Base-by-base conservation (phyloP, 2,797 vertebrate genomes). In the Anomalospiza imberbis region DNA sequence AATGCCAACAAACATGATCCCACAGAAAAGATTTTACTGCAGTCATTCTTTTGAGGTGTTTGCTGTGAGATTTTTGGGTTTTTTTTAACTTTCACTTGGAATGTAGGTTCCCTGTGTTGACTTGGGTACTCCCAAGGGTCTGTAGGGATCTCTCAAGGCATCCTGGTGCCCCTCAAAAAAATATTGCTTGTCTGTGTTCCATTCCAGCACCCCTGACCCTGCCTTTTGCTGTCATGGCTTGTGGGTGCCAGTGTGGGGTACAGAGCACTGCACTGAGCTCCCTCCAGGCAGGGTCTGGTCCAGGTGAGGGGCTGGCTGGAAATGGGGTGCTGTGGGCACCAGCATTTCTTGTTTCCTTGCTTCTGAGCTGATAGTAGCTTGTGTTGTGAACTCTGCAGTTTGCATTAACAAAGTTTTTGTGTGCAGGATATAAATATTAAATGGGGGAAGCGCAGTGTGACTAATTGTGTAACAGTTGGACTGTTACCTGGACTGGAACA, bases 371-470 rank as follows among this genome's bases (percentile, higher is more conserved):
- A 40, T 22, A 58, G 71, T n/a, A 70, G 40, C 74, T 74, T 77
- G 72, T 2, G 21, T n/a, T 68, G 60, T 67, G 79, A 62, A 61
- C 61, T 93, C 65, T 58, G 61, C 75, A 55, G 13, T 66, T 72
- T 82, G 68, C 67, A 13, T 60, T 83, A 73, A 70, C 68, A 17
- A 47, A 88, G 58, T 31, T 83, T 87, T 62, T 85, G 42, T 80
- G 50, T 16, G 4, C 0, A 2, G 67, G 57, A 42, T 92, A 40
- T 92, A 74, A 87, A 86, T 93, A 91, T 85, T 89, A 71, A 71
- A 62, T 74, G 65, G 54, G 51, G 77, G 86, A 96, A 85, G 45
- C 25, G 55, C 48, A 44, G 92, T 76, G 74, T 76, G 67, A 91
- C 83, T 95, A 89, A 94, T 75, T 93, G 86, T 75, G n/a, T 45